Conservation (phyloP, 2,888 invertebrate species). For the Labia minor region DNA sequence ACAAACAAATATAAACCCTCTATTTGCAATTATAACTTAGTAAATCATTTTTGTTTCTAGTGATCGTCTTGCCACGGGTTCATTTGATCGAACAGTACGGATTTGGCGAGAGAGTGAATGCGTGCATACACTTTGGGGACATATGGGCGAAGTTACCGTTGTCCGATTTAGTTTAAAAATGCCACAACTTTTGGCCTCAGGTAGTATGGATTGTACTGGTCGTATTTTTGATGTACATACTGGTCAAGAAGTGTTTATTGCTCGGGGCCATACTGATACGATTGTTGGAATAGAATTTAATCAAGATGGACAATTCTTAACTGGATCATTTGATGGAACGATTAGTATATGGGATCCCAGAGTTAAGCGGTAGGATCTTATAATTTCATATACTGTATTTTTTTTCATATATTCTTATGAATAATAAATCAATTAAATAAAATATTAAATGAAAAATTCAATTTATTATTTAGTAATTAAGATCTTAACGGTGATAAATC, state of each 20-base stretch:
- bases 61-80: conserved; percentile 62
- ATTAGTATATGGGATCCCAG: conserved; percentile 58
- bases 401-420: too few species aligned
- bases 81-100: conserved; percentile 67
- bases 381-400: too few species aligned
- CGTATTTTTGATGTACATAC: conserved; percentile 59
- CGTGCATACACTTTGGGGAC: conserved; percentile 58
- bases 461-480: too few species aligned
- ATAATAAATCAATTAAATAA: too few species aligned
- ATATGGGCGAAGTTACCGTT: conserved; percentile 61
- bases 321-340: conserved; percentile 70
- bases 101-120: conserved; percentile 62
- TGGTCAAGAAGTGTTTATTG: conserved; percentile 50
- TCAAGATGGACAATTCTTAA: conserved; percentile 56
- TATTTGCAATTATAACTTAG: too few species aligned
- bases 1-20: too few species aligned
- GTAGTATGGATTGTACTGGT: conserved; percentile 64
- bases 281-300: conserved; percentile 63
- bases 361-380: not conserved
- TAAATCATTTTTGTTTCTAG: conserved; percentile 35
- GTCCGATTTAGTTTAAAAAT: conserved; percentile 49
- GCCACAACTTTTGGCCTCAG: conserved; percentile 55
- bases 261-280: conserved; percentile 62
- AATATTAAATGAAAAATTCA: too few species aligned
- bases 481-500: too few species aligned